Percentiles rank a stretch among this genome's conserved stretches.
Evolutionary conservation across 2,888 invertebrate genomes (phyloP).

Genomic region (Tiphia femorata): DNA sequence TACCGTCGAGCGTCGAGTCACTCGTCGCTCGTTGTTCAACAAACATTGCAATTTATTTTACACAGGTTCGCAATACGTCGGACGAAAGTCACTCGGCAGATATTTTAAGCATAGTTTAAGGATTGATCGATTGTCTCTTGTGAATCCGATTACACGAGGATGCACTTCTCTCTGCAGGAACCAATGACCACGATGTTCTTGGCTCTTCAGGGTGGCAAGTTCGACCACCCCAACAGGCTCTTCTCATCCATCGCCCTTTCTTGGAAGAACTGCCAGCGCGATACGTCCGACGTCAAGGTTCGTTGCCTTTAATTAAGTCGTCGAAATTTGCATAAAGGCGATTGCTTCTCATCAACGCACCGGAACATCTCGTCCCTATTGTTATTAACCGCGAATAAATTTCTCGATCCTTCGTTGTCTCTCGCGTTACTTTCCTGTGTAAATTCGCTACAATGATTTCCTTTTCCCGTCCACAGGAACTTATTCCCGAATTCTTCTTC

Average conservation of each 20-base stretch:
- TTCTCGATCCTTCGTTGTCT: background rate
- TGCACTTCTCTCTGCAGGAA: conserved; percentile 76
- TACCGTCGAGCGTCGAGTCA: background rate
- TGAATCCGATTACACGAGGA: too few relatives aligned
- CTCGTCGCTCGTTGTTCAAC: background rate
- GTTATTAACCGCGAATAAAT: conserved; percentile 11
- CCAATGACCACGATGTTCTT: conserved; percentile 99
- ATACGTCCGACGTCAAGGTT: conserved; percentile 98
- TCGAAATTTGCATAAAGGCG: background rate
- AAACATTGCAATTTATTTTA: background rate
- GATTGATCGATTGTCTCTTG: too few relatives aligned
- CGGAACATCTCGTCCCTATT: conserved; percentile 8
- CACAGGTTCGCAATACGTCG: background rate
- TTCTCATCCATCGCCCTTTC: conserved; percentile 95
- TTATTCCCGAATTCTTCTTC: conserved; percentile 99
- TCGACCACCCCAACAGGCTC: conserved; percentile 97
- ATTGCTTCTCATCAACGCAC: conserved; percentile 2
- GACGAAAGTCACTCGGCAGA: too few relatives aligned
- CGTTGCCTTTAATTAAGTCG: conserved; percentile 13
- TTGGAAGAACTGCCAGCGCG: conserved; percentile 99
- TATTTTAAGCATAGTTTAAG: too few relatives aligned
- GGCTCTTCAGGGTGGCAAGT: conserved; percentile 97
- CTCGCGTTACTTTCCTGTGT: background rate
- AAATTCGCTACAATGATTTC: conserved; percentile 23
- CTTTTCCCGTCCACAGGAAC: conserved; percentile 75